These are phyloP conservation scores for Patiria pectinifera DNA, from an alignment of 53 echinoderm and acorn worm species.

Conservation along the genomic window DNA sequence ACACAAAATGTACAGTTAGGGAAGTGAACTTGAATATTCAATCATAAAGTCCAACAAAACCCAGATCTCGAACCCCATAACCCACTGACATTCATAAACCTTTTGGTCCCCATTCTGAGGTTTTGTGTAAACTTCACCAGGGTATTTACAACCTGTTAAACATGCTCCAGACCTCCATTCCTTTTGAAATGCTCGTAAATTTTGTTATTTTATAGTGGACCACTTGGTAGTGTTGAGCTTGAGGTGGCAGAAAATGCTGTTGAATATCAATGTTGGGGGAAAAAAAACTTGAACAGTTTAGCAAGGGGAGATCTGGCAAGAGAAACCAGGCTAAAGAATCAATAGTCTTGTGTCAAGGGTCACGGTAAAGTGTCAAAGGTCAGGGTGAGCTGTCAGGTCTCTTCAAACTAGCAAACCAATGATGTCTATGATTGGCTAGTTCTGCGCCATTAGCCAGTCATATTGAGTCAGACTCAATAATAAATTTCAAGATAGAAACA, in stretches of 20 bases:
- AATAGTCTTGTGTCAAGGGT: neutral
- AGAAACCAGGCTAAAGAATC: neutral
- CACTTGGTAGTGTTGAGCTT: conserved; percentile 6
- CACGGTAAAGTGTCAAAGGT: neutral
- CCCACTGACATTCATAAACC: conserved; percentile 26
- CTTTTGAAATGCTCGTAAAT: conserved; percentile 36
- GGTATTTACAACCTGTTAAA: conserved; percentile 54
- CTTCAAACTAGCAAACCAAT: conserved; percentile 6
- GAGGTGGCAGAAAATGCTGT: neutral
- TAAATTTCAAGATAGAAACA: conserved; percentile 13
- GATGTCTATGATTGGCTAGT: conserved; percentile 25
- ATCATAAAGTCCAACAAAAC: neutral
- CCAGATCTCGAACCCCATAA: neutral
- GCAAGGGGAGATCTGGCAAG: neutral
- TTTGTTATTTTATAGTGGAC: neutral
- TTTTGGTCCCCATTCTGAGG: neutral
- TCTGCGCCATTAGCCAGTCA: neutral
- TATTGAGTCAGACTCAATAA: conserved; percentile 23
- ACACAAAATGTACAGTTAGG: neutral
- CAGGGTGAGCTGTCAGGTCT: neutral
- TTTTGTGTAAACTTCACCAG: conserved; percentile 10
- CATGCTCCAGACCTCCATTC: conserved; percentile 24
- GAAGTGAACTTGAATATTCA: neutral
- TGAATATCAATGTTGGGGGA: neutral
- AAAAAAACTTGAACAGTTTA: neutral